Conservation (phyloP, 2,113 vertebrate species). For the Eublepharis macularius region DNA sequence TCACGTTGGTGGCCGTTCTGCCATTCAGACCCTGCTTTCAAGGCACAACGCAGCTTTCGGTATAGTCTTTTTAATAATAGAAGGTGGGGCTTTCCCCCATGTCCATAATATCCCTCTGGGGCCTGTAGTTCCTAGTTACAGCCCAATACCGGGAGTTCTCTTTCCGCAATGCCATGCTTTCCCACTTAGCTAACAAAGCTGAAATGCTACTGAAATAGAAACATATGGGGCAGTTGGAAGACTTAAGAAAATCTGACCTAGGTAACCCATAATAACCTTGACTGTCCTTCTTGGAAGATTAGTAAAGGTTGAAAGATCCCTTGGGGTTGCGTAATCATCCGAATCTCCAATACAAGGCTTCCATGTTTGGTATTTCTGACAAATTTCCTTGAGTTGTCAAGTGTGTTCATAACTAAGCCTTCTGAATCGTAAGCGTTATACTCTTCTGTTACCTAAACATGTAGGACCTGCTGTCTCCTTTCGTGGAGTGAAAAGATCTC, state of each 20-base stretch:
- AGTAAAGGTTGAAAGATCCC: neutral
- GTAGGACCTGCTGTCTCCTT: neutral
- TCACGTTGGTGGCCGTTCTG: neutral
- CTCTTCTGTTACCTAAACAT: neutral
- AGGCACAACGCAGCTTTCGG: neutral
- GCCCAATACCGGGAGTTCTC: neutral
- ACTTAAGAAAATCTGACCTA: neutral
- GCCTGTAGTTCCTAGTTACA: neutral
- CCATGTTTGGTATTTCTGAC: neutral
- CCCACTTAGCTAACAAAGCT: neutral
- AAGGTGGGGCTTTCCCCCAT: neutral
- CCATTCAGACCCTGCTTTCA: neutral
- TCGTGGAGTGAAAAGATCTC: too few relatives aligned
- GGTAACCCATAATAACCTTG: neutral
- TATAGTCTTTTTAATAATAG: neutral
- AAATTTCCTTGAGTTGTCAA: neutral
- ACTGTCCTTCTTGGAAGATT: neutral
- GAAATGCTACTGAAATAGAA: slow-evolving; percentile 27
- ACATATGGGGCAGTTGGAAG: neutral
- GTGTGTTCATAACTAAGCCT: neutral
- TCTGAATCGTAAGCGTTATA: neutral
- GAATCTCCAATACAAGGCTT: neutral
- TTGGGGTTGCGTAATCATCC: neutral
- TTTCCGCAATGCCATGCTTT: neutral
- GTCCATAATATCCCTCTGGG: neutral